Percentiles rank a stretch among this genome's conserved stretches.
These are phyloP conservation scores for Tethea ocularis DNA, from an alignment of 2,888 invertebrate species.

Conservation along the genomic window DNA sequence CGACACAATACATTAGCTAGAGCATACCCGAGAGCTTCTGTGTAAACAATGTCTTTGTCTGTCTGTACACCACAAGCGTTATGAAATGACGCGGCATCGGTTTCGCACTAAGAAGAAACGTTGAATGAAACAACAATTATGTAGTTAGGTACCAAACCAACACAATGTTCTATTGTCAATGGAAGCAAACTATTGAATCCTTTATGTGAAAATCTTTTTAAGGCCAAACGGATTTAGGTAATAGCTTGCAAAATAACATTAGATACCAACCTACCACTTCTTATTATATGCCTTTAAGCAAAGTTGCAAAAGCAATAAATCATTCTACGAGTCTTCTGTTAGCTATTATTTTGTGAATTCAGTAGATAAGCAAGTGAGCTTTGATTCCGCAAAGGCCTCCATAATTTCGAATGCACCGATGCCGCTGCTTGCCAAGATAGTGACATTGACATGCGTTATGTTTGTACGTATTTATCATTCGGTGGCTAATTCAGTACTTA, in stretches of 20 bases:
- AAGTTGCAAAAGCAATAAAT: too few relatives aligned
- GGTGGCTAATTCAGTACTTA: constrained; percentile 25
- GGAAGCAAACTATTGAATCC: not conserved
- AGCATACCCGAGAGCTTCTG: constrained; percentile 27
- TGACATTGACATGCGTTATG: constrained; percentile 33
- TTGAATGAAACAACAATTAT: constrained; percentile 8
- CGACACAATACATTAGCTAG: constrained; percentile 23
- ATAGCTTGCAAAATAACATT: too few relatives aligned
- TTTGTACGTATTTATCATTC: constrained; percentile 35
- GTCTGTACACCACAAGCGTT: constrained; percentile 30
- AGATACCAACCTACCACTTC: too few relatives aligned
- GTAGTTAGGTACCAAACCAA: too few relatives aligned
- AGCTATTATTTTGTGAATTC: too few relatives aligned
- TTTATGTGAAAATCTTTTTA: not conserved
- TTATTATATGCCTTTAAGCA: too few relatives aligned
- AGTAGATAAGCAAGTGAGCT: not conserved
- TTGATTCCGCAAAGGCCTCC: constrained; percentile 17
- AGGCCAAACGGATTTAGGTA: too few relatives aligned
- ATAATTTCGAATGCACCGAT: constrained; percentile 31
- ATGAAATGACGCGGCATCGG: constrained; percentile 43
- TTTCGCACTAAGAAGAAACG: constrained; percentile 42
- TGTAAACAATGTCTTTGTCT: constrained; percentile 69
- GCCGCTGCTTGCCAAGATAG: constrained; percentile 35
- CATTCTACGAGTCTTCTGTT: too few relatives aligned
- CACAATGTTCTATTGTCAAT: constrained; percentile 20